Conservation (phyloP, 2,113 vertebrate genomes). For the Scortum barcoo region DNA sequence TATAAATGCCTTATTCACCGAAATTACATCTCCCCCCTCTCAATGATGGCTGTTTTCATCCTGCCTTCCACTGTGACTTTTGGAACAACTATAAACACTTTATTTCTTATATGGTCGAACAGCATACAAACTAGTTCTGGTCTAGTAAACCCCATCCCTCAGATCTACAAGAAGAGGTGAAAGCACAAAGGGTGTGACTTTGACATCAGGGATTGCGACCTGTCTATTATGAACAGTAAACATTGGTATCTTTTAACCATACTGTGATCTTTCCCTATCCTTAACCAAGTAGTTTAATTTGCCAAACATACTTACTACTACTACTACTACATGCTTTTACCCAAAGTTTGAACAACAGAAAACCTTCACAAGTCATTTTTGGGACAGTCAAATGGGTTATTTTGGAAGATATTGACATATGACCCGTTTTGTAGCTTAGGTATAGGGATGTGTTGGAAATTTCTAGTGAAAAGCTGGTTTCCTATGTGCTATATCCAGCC, state of each 20-base stretch:
- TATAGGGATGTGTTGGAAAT: background rate
- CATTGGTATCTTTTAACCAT: background rate
- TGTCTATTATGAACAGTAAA: background rate
- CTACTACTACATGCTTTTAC: too few relatives aligned
- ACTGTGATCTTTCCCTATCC: background rate
- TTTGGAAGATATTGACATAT: background rate
- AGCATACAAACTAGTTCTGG: background rate
- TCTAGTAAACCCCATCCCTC: background rate
- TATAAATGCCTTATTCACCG: too few relatives aligned
- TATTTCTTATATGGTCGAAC: too few relatives aligned
- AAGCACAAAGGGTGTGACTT: slow-evolving; percentile 2
- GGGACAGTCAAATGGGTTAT: background rate
- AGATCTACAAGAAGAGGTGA: background rate
- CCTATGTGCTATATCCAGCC: slow-evolving; percentile 7
- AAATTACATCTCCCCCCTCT: too few relatives aligned
- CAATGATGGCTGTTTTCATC: too few relatives aligned
- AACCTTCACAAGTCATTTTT: background rate
- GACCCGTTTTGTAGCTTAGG: background rate
- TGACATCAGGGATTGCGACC: background rate
- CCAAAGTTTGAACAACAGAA: background rate
- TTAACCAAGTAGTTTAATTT: background rate
- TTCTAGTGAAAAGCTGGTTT: slow-evolving; percentile 17
- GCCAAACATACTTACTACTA: background rate
- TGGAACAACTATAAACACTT: too few relatives aligned
- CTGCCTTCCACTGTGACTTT: too few relatives aligned